Conservation (phyloP, 2,888 invertebrate species). For the Ophraella communa region DNA sequence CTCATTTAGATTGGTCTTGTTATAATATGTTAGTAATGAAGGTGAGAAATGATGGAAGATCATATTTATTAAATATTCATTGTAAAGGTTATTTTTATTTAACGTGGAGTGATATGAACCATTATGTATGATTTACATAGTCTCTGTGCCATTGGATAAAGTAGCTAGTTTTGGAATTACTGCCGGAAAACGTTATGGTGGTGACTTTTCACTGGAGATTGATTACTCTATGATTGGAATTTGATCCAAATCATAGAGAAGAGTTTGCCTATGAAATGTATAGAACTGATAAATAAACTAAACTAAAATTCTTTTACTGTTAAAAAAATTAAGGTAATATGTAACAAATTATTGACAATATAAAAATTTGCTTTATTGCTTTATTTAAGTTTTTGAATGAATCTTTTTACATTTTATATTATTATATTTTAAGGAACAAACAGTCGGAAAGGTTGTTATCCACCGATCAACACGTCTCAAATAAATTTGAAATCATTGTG, state of each 20-base stretch:
- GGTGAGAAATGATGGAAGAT: constrained; percentile 92
- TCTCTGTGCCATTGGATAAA: constrained; percentile 65
- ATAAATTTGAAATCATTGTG: too few species aligned
- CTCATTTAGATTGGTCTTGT: constrained; percentile 74
- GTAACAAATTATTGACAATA: too few species aligned
- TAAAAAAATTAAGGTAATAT: too few species aligned
- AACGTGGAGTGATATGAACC: constrained; percentile 87
- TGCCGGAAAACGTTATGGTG: constrained; percentile 78
- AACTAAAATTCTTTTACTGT: too few species aligned
- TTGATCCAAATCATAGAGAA: constrained; percentile 81
- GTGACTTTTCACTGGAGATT: constrained; percentile 87
- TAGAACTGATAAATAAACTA: constrained; percentile 68
- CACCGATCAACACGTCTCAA: too few species aligned
- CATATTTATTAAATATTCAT: constrained; percentile 83
- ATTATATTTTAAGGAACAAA: too few species aligned
- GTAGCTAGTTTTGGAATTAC: constrained; percentile 84
- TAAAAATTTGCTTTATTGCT: too few species aligned
- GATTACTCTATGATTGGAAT: constrained; percentile 90
- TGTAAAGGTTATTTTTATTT: constrained; percentile 81
- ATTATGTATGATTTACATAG: constrained; percentile 84
- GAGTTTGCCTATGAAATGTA: constrained; percentile 96
- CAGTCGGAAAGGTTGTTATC: too few species aligned
- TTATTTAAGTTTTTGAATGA: too few species aligned
- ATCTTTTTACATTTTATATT: too few species aligned
- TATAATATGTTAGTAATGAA: constrained; percentile 82